Conservation (phyloP, 2,888 invertebrate species). For the Frankliniella fusca region DNA sequence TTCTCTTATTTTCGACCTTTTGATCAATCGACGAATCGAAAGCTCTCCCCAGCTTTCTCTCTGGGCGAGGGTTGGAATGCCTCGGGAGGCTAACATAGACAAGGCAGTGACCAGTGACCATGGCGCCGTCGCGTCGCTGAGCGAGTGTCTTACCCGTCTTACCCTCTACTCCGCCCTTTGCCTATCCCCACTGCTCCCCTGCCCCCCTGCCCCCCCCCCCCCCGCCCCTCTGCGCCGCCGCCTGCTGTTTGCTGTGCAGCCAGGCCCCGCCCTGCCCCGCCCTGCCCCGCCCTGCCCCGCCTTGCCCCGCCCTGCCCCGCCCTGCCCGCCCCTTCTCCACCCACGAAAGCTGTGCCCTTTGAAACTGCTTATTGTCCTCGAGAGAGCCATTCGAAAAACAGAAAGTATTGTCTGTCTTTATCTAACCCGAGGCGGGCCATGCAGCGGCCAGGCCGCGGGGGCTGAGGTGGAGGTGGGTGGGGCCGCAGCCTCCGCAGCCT, state of each 20-base stretch:
- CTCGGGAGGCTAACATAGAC: no score
- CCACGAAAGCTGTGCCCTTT: not conserved
- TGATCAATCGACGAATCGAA: no score
- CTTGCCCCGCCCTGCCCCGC: not conserved
- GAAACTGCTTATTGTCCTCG: constrained; percentile 19
- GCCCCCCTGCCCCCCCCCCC: not conserved
- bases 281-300: not conserved
- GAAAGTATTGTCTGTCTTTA: constrained; percentile 24
- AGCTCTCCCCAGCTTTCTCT: no score
- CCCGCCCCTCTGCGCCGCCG: not conserved
- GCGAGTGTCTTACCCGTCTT: no score
- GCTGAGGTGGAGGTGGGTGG: not conserved
- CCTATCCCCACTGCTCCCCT: no score
- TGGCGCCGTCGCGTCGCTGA: no score
- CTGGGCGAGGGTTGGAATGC: no score
- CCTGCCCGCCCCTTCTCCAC: not conserved
- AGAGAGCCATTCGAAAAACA: constrained; percentile 11
- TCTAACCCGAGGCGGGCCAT: not conserved
- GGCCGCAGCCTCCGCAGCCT: not conserved
- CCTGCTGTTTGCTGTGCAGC: no score
- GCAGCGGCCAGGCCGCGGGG: not conserved
- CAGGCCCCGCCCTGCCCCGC: not conserved
- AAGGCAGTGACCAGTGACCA: no score
- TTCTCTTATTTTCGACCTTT: no score
- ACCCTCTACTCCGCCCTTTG: no score